Conservation (phyloP, 2,888 invertebrate genomes). For the Oligia strigilis region DNA sequence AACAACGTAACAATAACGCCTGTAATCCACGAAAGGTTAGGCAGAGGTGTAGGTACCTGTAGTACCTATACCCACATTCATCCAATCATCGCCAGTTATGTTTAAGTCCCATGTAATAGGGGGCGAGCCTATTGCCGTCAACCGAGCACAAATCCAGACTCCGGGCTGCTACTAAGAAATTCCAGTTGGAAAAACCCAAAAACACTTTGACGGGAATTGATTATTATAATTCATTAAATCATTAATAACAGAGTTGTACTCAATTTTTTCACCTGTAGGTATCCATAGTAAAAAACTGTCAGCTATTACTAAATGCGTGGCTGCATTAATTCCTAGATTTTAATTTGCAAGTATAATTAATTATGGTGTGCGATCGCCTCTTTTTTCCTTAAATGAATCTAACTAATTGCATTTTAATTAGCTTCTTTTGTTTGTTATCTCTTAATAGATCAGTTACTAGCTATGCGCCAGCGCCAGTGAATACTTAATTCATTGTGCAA, state of each 20-base stretch:
- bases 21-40: too few relatives aligned
- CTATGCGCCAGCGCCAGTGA: not conserved
- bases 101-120: too few relatives aligned
- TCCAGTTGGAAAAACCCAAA: too few relatives aligned
- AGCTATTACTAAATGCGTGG: slow-evolving; percentile 1
- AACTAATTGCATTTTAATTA: slow-evolving; percentile 52
- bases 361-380: slow-evolving; percentile 11
- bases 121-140: too few relatives aligned
- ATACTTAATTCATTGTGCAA: not conserved
- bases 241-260: not conserved
- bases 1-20: too few relatives aligned
- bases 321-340: slow-evolving; percentile 23
- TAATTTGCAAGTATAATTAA: slow-evolving; percentile 45
- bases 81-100: too few relatives aligned
- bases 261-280: not conserved
- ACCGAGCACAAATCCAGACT: too few relatives aligned
- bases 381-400: slow-evolving; percentile 30
- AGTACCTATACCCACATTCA: too few relatives aligned
- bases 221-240: too few relatives aligned
- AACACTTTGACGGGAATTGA: too few relatives aligned
- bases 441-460: slow-evolving; percentile 25
- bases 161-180: too few relatives aligned
- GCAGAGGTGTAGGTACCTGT: too few relatives aligned
- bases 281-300: not conserved
- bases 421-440: slow-evolving; percentile 39